phyloP scores from a whole-genome alignment of 2,888 invertebrate species.

The Villa cingulata region DNA sequence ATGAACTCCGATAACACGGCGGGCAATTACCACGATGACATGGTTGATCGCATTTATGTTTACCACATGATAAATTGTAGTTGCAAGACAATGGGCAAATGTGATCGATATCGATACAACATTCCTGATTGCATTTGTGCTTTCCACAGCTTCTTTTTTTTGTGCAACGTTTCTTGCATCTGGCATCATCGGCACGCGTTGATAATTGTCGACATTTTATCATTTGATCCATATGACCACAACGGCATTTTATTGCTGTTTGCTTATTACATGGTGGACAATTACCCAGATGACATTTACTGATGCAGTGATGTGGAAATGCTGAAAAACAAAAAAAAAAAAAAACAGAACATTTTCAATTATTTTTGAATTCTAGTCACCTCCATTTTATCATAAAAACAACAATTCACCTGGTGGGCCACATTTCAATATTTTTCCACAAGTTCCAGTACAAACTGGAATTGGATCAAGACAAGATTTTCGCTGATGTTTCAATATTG shows the following conservation, averaged over 20 bases:
- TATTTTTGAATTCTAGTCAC: no score
- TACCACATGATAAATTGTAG: slow-evolving; percentile 69
- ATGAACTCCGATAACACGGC: slow-evolving; percentile 62
- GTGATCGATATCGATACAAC: slow-evolving; percentile 80
- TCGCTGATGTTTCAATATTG: slow-evolving; percentile 38
- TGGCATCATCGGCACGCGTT: slow-evolving; percentile 55
- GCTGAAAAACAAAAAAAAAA: slow-evolving; percentile 21
- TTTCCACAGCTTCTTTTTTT: slow-evolving; percentile 76
- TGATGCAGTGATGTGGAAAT: slow-evolving; percentile 50
- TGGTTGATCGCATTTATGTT: slow-evolving; percentile 74
- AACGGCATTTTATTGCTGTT: slow-evolving; percentile 67
- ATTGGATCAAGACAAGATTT: slow-evolving; percentile 66
- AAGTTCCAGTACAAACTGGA: slow-evolving; percentile 62
- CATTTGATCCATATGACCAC: slow-evolving; percentile 72
- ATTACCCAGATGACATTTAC: slow-evolving; percentile 49
- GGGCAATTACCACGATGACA: slow-evolving; percentile 81
- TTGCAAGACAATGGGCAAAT: slow-evolving; percentile 73
- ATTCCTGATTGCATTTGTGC: slow-evolving; percentile 79
- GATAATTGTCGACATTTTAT: slow-evolving; percentile 61
- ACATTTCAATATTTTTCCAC: slow-evolving; percentile 51
- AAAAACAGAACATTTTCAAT: no score
- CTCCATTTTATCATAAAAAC: slow-evolving; percentile 14
- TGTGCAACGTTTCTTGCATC: slow-evolving; percentile 82
- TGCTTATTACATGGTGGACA: slow-evolving; percentile 67
- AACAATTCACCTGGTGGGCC: slow-evolving; percentile 45